Conservation (phyloP, 1,140 invertebrate genomes). For the Aphelinus atriplicis region DNA sequence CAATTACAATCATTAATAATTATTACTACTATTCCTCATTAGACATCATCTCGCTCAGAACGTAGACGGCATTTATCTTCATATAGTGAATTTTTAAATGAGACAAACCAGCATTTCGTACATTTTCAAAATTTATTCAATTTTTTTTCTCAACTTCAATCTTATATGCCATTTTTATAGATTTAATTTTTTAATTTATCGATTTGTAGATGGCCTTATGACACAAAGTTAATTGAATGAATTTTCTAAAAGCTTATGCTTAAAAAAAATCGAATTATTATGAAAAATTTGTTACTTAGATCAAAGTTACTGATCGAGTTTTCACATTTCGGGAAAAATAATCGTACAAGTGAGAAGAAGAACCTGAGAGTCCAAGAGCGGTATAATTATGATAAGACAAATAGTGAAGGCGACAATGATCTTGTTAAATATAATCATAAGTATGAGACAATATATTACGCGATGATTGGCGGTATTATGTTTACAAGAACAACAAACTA, state of each 20-base stretch:
- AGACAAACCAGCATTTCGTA: conserved; percentile 21
- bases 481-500: conserved; percentile 24
- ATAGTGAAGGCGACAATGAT: neutral
- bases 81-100: conserved; percentile 37
- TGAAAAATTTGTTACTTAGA: no score
- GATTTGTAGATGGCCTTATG: no score
- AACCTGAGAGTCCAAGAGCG: no score
- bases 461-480: conserved; percentile 10
- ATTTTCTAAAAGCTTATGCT: no score
- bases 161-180: conserved; percentile 1
- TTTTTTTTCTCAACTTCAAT: neutral
- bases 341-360: no score
- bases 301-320: no score
- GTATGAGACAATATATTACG: conserved; percentile 14
- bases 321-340: no score
- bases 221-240: no score
- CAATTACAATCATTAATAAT: conserved; percentile 47
- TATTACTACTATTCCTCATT: conserved; percentile 46
- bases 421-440: conserved; percentile 6
- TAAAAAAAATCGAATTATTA: no score
- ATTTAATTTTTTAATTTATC: conserved; percentile 9
- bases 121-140: conserved; percentile 6
- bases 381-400: neutral
- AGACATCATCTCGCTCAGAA: conserved; percentile 45
- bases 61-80: conserved; percentile 44